Base-by-base conservation (phyloP, 1,140 invertebrate species). In the Pogonus chalceus region DNA sequence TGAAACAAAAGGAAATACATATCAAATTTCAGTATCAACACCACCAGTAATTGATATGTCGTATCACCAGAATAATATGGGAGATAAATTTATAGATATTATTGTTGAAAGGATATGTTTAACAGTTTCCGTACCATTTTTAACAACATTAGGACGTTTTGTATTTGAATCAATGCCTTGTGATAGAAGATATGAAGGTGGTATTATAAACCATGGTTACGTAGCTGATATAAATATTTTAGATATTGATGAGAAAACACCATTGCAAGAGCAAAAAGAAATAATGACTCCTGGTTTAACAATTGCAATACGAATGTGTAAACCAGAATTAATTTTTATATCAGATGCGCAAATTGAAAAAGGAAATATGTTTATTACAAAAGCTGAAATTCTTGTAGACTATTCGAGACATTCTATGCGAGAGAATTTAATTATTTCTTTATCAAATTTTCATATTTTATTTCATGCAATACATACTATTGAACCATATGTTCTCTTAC, bases 271-370 rank as follows among this genome's bases (percentile, higher is more conserved):
- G 4, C 18, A 4, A 18, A 16, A 43, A 43, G 7, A 62, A 23
- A 72, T 74, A 59, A 72, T 74, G 21, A 58, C 64, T 22, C 69
- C 68, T 64, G 82, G 82, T 39, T 64, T 85, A 43, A 81, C 83
- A 1, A 67, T 88, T 57, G 85, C 85, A 1, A 67, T 87, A 12
- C 78, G 84, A 61, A 76, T 87, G 55, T 79, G 86, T 37, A 82
- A 87, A 59, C 87, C 87, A 12, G 87, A 91, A 67, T 74, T 92
- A 22, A 82, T 90, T 65, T 72, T 91, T 48, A 84, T 86, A 62
- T 83, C 83, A 12, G 82, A 84, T 61, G 74, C 81, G 3, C 79
- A 76, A 22, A 78, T 79, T 16, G 75, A 75, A n/a, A 79, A 82
- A 54, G 81, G 83, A n/a, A 78, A 85, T 58, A 81, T 85, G 18